These are phyloP conservation scores for Donacobius atricapilla DNA, from an alignment of 2,113 vertebrate species.

Conservation along the genomic window DNA sequence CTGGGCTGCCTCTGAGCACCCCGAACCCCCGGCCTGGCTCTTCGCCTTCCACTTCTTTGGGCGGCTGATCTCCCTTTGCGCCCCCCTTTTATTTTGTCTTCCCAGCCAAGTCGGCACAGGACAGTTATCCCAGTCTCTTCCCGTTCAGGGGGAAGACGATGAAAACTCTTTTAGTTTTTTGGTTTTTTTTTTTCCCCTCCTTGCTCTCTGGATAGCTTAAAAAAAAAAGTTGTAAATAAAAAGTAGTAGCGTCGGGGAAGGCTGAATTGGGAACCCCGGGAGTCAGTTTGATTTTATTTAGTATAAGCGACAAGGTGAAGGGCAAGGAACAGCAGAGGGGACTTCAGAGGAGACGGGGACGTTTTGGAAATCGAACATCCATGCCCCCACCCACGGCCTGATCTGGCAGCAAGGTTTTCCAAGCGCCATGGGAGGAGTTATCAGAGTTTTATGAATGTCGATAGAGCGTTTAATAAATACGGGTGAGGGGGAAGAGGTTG, in stretches of 20 bases:
- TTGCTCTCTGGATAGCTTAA: not conserved
- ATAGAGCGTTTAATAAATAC: not conserved
- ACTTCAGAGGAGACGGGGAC: not conserved
- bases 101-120: not conserved
- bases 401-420: not conserved
- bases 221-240: not conserved
- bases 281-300: not conserved
- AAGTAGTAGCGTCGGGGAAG: not conserved
- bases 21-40: rapidly evolving
- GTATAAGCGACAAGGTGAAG: not conserved
- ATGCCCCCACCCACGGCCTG: not conserved
- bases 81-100: not conserved
- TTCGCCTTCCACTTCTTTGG: not conserved
- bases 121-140: not conserved
- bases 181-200: not conserved
- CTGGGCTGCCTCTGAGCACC: rapidly evolving
- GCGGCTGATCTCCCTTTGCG: rapidly evolving
- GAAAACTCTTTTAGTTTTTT: not conserved
- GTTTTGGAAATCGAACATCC: not conserved
- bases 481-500: not conserved
- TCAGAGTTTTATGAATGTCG: not conserved
- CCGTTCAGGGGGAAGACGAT: not conserved
- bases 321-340: not conserved
- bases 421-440: constrained; percentile 21
- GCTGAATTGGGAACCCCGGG: not conserved